Evolutionary conservation across 2,888 invertebrate species (phyloP), one percentile per base, ranked within the genome.

Genomic region (Harpagoxenus sublaevis): DNA sequence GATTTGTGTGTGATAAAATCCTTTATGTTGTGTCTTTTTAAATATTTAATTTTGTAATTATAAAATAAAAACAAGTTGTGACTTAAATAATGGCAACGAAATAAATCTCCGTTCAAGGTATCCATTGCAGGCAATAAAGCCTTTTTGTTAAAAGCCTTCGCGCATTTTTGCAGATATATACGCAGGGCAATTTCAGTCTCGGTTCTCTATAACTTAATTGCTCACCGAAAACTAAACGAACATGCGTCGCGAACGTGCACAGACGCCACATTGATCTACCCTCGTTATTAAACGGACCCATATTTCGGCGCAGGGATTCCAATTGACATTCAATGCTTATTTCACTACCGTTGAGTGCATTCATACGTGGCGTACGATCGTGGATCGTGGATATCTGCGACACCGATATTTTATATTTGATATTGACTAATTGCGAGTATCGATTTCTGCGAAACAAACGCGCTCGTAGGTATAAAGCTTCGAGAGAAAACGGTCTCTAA

Each of bases 251-350:
- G 35, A 60, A 28, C 23, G 35, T 23, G 53, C 39, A 31, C 57
- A n/a, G 48, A 35, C 57, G 48, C 51, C 12, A 62, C 71, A 79
- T 79, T 71, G 71, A 79, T 79, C 62, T 60, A 51, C 18, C 39
- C 15, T 62, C 71, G 60, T 62, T 79, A 71, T 79, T 79, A 79
- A 71, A 62, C 28, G 71, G 23, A 39, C 48, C 23, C 28, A 60
- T 79, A 60, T 79, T 79, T 51, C 60, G 48, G 5, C 15, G 48
- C 60, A n/a, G 60, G 10, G 60, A 51, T 79, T 35, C 39, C 35
- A 62, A 60, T 79, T 79, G 60, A 10, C 57, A 15, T 70, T 79
- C 73, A 23, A 71, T 71, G 48, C 51, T 71, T 71, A 79, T 71
- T 60, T 79, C 35, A 45, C 15, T 3, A 31, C 10, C 60, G 18